Evolutionary conservation across 2,888 invertebrate genomes (phyloP).

Genomic region (Plebejus argus): DNA sequence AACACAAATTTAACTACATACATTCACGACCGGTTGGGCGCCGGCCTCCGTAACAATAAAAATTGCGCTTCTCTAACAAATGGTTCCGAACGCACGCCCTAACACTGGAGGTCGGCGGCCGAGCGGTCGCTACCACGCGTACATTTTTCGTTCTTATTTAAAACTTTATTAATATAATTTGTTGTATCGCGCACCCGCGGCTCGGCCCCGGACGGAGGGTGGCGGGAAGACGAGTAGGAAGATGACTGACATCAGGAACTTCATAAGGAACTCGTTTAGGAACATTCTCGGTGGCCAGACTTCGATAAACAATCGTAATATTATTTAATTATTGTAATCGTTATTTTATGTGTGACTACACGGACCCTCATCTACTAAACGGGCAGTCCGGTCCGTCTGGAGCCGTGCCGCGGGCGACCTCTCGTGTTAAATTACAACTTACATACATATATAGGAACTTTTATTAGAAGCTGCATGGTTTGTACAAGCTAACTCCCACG

Average conservation of each 20-base stretch:
- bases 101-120: slow-evolving; percentile 52
- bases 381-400: slow-evolving; percentile 54
- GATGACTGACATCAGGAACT: slow-evolving; percentile 48
- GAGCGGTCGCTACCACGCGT: slow-evolving; percentile 63
- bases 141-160: slow-evolving; percentile 78
- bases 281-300: slow-evolving; percentile 40
- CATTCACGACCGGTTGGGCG: slow-evolving; percentile 52
- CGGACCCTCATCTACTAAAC: slow-evolving; percentile 68
- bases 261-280: slow-evolving; percentile 46
- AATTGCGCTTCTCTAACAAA: slow-evolving; percentile 56
- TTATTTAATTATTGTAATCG: slow-evolving; percentile 30
- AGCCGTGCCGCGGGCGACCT: slow-evolving; percentile 65
- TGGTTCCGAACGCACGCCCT: slow-evolving; percentile 60
- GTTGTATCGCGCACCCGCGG: slow-evolving; percentile 69
- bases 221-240: slow-evolving; percentile 74
- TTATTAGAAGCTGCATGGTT: slow-evolving; percentile 81
- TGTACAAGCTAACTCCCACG: slow-evolving; percentile 80
- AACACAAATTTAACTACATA: slow-evolving; percentile 76
- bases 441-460: slow-evolving; percentile 82
- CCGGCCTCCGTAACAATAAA: slow-evolving; percentile 58
- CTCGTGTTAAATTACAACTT: slow-evolving; percentile 78
- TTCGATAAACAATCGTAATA: slow-evolving; percentile 21
- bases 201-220: slow-evolving; percentile 57
- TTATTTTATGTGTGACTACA: slow-evolving; percentile 46
- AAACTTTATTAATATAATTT: slow-evolving; percentile 80